These are phyloP conservation scores for Spizella passerina DNA, from an alignment of 2,797 vertebrate genomes.

Conservation along the genomic window DNA sequence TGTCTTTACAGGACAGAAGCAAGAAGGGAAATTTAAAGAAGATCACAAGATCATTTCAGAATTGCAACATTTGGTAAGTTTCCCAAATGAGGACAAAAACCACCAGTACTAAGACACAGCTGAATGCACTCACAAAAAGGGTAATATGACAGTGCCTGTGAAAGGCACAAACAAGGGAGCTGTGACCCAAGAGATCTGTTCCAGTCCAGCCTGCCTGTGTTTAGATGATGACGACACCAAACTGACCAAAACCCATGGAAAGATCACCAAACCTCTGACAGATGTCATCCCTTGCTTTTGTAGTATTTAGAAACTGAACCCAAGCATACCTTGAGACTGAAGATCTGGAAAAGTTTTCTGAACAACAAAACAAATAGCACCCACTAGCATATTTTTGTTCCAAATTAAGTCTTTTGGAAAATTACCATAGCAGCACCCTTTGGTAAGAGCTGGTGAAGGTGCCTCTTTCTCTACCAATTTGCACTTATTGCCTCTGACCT, in stretches of 20 bases:
- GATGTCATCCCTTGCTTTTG: background rate
- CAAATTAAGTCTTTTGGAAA: background rate
- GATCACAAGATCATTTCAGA: background rate
- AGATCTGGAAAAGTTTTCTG: background rate
- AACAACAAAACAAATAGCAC: background rate
- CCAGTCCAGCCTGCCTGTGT: conserved; percentile 1
- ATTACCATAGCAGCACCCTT: background rate
- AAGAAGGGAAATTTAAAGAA: background rate
- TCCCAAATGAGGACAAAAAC: background rate
- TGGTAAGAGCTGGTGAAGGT: background rate
- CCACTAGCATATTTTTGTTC: background rate
- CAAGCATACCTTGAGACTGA: background rate
- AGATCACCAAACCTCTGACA: background rate
- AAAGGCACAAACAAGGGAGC: conserved; percentile 22
- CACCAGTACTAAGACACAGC: background rate
- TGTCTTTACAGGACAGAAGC: background rate
- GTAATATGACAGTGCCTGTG: background rate
- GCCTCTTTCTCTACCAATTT: background rate
- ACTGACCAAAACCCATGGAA: background rate
- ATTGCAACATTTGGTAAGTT: background rate
- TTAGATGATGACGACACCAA: conserved; percentile 21
- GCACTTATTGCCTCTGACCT: background rate
- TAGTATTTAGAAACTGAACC: background rate
- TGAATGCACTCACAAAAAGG: background rate
- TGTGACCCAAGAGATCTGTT: background rate